Conservation (phyloP, 2,888 invertebrate genomes). For the Hesperia comma region DNA sequence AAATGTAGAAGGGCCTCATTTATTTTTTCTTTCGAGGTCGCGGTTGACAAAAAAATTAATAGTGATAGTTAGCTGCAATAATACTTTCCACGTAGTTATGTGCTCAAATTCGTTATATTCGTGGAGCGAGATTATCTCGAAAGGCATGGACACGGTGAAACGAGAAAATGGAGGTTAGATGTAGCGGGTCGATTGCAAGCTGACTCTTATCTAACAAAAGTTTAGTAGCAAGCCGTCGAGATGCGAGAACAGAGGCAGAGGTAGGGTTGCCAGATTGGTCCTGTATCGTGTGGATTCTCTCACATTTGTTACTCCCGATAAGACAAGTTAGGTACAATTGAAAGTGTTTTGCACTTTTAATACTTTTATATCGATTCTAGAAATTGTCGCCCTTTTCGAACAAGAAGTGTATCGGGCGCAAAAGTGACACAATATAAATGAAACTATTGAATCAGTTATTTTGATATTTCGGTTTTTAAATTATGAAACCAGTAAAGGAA, state of each 20-base stretch:
- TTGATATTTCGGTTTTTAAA: too few relatives aligned
- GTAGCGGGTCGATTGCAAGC: slow-evolving; percentile 48
- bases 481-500: too few relatives aligned
- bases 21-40: slow-evolving; percentile 6
- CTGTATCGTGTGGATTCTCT: too few relatives aligned
- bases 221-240: slow-evolving; percentile 32
- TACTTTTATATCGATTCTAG: too few relatives aligned
- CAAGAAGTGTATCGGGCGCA: too few relatives aligned
- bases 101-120: slow-evolving; percentile 25
- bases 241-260: slow-evolving; percentile 31
- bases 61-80: slow-evolving; percentile 7
- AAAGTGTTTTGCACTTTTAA: too few relatives aligned
- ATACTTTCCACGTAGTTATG: slow-evolving; percentile 17
- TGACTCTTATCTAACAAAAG: slow-evolving; percentile 61
- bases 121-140: slow-evolving; percentile 25
- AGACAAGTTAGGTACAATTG: too few relatives aligned
- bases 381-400: too few relatives aligned
- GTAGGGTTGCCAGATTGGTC: slow-evolving; percentile 1
- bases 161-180: slow-evolving; percentile 36
- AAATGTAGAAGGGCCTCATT: background rate
- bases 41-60: slow-evolving; percentile 19
- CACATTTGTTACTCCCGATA: too few relatives aligned
- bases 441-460: too few relatives aligned
- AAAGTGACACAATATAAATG: too few relatives aligned
- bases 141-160: slow-evolving; percentile 29